Conservation (phyloP, 2,113 vertebrate species). For the Junco hyemalis region DNA sequence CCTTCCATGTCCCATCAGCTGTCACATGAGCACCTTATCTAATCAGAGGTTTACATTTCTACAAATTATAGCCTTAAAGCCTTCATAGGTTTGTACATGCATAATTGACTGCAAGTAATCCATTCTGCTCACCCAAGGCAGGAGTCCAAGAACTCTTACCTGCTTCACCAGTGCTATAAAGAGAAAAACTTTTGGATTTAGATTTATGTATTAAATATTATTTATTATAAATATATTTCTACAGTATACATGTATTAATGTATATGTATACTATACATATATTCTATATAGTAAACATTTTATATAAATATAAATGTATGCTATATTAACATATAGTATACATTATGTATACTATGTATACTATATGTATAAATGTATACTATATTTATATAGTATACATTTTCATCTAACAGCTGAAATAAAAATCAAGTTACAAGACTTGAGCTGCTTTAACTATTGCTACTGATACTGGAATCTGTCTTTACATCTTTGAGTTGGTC, state of each 20-base stretch:
- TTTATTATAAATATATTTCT: not conserved
- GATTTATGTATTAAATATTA: not conserved
- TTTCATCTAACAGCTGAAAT: not conserved
- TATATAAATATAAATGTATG: no score
- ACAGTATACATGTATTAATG: not conserved
- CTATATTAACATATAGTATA: not conserved
- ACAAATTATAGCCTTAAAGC: not conserved
- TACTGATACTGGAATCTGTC: not conserved
- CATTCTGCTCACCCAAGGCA: not conserved
- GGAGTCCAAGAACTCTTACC: not conserved
- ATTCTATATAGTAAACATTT: no score
- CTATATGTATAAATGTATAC: no score
- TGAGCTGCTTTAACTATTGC: not conserved
- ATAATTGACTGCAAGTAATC: not conserved
- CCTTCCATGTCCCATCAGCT: not conserved
- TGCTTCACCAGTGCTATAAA: not conserved
- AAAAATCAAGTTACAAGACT: not conserved
- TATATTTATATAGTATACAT: not conserved
- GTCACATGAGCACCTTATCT: not conserved
- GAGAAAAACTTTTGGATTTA: accelerated
- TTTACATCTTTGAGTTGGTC: not conserved
- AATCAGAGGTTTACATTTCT: not conserved
- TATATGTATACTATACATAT: no score
- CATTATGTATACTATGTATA: no score
- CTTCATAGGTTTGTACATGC: not conserved